Base-by-base conservation (phyloP, 2,797 vertebrate species). In the Calcarius lapponicus region DNA sequence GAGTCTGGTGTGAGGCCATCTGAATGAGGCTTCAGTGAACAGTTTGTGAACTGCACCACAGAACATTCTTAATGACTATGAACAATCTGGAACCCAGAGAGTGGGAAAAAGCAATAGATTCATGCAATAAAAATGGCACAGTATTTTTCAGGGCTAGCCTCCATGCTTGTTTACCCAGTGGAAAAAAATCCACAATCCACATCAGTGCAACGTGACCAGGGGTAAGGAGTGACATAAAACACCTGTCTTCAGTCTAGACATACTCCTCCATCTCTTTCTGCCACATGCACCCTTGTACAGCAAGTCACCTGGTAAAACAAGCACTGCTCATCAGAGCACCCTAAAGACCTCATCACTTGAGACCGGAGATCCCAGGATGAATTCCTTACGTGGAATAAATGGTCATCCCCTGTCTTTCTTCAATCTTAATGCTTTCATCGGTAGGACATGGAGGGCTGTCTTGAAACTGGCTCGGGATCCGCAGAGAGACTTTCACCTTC, bases 311-410 rank as follows among this genome's bases (percentile, higher is more conserved):
- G 4, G 19, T 75, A 79, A 87, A 92, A 74, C 11, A 48, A 81
- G 60, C 11, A 9, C 4, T 29, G 58, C 53, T 31, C 45, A 86
- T 91, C 50, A 92, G 38, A 51, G 57, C 22, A 70, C 1, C 3
- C 62, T 56, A 36, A 32, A 87, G 71, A 64, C n/a, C 18, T 65
- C n/a, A 76, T 43, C 26, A 58, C 45, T 53, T 56, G 51, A 18
- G 31, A 76, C 2, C 66, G 21, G 51, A 82, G 91, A 95, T 32
- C 22, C 14, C 40, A 64, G 50, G 32, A 84, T 9, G 3, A 0
- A 4, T 31, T 72, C 92, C 98, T 94, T 98, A 99, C 99, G 80
- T 98, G 86, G 98, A 97, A 29, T 99, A 99, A 96, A 99, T 97
- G 1, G 98, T 99, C 98, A 99, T 98, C 93, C 96, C 98, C 1